Evolutionary conservation across 92 coral and sea anemone species (phyloP), one percentile per base, ranked within the genome.

Genomic region (Epizoanthus stellaris): DNA sequence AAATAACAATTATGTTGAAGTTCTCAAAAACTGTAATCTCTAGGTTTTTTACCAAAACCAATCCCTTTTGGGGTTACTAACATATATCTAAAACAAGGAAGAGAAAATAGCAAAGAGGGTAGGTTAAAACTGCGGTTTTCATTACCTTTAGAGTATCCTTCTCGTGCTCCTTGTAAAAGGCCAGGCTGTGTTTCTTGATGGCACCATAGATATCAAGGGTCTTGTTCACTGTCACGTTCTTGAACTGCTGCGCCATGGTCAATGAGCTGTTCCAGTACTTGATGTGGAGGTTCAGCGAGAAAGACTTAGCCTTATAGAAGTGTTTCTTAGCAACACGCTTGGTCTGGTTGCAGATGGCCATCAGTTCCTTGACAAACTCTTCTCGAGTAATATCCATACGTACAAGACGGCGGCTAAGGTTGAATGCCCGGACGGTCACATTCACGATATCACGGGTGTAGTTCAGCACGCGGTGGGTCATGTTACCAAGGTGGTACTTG

Each of bases 361-460:
- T 42, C 34, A 94, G 90, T 73, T 94, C 95, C 43, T 90, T 76
- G 59, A 92, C 76, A 17, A 94, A 88, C 34, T 76, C 87, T 13
- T 94, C 95, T 60, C 90, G 90, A 43, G 87, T 85, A 80, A 88
- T 72, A 7, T 92, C 85, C 92, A 90, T 94, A n/a, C 88, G 90
- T 42, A 85, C 70, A 6, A 94, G 89, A 36, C 90, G 79, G 80
- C 86, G 85, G 13, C 89, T 86, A 5, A 94, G 88, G 87, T 90
- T 86, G 42, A 89, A 85, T 11, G 91, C 68, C 5, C 91, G 89
- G 66, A 87, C 61, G 57, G 89, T 77, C 47, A 92, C 85, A 34
- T 77, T 62, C 43, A 85, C 54, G 53, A 94, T 76, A 42, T 85
- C 88, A 57, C 59, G 85, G 8, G 90, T 21, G 40, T 91, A 92